Evolutionary conservation across 2,797 vertebrate genomes (phyloP).

Genomic region (Phyllotis vaccarum): DNA sequence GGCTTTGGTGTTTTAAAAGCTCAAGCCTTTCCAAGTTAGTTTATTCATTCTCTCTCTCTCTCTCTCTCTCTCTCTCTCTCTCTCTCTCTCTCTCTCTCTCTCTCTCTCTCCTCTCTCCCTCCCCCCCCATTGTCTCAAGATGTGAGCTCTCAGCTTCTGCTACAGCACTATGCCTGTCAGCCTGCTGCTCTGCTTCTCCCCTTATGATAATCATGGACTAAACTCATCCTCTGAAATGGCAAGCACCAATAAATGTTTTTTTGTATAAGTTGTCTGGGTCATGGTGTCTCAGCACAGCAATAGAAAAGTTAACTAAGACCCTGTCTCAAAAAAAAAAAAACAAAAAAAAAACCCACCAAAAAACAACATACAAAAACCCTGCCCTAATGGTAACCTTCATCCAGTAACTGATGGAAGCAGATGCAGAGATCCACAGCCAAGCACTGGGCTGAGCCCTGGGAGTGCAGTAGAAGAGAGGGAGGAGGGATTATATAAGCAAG

Average conservation of each 20-base stretch:
- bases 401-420: too few species aligned
- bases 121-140: not conserved
- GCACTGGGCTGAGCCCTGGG: too few species aligned
- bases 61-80: not conserved
- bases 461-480: too few species aligned
- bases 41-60: accelerated
- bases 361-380: too few species aligned
- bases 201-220: not conserved
- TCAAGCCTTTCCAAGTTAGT: not conserved
- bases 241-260: not conserved
- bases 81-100: not conserved
- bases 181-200: not conserved
- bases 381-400: too few species aligned
- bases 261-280: not conserved
- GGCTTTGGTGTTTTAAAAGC: not conserved
- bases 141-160: not conserved
- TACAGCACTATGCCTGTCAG: not conserved
- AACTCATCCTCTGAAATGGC: not conserved
- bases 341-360: too few species aligned
- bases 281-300: not conserved
- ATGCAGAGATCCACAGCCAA: too few species aligned
- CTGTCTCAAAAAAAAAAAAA: not conserved
- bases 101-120: not conserved
- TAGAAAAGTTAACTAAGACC: not conserved
- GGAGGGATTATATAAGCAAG: too few species aligned